Evolutionary conservation across 1,140 invertebrate species (phyloP), one percentile per base, ranked within the genome.

Genomic region (Calephelis virginiensis): DNA sequence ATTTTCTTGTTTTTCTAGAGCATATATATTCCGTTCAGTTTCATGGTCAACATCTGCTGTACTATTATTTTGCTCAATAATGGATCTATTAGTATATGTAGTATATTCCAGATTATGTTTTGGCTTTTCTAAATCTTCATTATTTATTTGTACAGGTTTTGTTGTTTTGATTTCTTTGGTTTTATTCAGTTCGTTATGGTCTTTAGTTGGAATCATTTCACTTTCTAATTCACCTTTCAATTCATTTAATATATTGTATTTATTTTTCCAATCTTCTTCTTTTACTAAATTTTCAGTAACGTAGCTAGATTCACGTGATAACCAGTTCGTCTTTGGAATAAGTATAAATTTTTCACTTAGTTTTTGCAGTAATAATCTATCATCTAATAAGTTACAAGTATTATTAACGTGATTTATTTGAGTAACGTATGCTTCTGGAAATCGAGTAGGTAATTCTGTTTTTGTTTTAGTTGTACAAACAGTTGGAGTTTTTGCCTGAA

Each of bases 281-380:
- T 73, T 71, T 53, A 64, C 70, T 61, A 67, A 61, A 64, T 9
- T 12, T 50, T 59, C 17, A 50, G 49, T 43, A 56, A 49, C 12
- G 48, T 49, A 61, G 13, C 3, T n/a, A 66, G 38, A 13, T 7
- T 71, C 61, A 28, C 11, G n/a, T 53, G 43, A 37, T 46, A n/a
- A 40, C 69, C 14, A 53, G 17, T 28, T 14, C 17, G 50, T 56
- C 78, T 84, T 89, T 48, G 88, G 88, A 62, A 90, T 90, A 7
- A 90, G 74, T 73, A 90, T 89, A 69, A 79, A 90, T 67, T 85
- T 88, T 67, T 88, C 81, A 61, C 80, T 81, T 38, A 90, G 78
- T 81, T 85, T 83, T 69, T 83, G 77, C 8, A 90, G 71, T 13
- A 87, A 62, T n/a, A 28, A 62, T 37, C 68, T 47, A 68, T 86